Conservation (phyloP, 2,888 invertebrate genomes). For the Noctua comes region DNA sequence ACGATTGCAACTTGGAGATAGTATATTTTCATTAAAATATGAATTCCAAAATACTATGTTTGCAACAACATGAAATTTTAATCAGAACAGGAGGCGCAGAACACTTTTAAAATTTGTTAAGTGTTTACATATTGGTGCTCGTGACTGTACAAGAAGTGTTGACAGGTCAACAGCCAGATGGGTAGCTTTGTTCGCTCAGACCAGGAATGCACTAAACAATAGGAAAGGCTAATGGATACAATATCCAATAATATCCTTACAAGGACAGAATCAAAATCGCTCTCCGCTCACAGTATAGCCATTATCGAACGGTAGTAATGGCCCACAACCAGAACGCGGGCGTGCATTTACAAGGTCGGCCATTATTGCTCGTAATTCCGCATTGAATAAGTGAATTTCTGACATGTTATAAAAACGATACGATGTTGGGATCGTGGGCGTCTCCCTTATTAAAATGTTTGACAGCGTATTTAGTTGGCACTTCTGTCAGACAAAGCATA, state of each 20-base stretch:
- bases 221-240: neutral
- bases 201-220: neutral
- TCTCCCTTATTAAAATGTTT: conserved; percentile 42
- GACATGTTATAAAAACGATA: conserved; percentile 55
- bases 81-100: too few relatives aligned
- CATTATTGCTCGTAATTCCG: conserved; percentile 63
- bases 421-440: conserved; percentile 32
- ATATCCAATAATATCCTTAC: neutral
- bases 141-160: neutral
- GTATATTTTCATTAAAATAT: too few relatives aligned
- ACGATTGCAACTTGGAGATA: too few relatives aligned
- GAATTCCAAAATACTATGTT: too few relatives aligned
- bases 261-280: conserved; percentile 5
- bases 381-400: conserved; percentile 61
- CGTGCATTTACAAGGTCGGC: conserved; percentile 61
- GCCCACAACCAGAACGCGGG: conserved; percentile 57
- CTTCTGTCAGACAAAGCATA: neutral
- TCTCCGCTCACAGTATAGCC: conserved; percentile 36
- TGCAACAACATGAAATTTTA: too few relatives aligned
- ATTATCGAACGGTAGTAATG: conserved; percentile 41
- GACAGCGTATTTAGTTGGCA: conserved; percentile 28
- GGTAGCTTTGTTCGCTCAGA: neutral
- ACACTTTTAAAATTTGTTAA: too few relatives aligned
- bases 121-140: too few relatives aligned
- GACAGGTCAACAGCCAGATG: neutral